Evolutionary conservation across 2,797 vertebrate genomes (phyloP).

Genomic region (Manis pentadactyla): DNA sequence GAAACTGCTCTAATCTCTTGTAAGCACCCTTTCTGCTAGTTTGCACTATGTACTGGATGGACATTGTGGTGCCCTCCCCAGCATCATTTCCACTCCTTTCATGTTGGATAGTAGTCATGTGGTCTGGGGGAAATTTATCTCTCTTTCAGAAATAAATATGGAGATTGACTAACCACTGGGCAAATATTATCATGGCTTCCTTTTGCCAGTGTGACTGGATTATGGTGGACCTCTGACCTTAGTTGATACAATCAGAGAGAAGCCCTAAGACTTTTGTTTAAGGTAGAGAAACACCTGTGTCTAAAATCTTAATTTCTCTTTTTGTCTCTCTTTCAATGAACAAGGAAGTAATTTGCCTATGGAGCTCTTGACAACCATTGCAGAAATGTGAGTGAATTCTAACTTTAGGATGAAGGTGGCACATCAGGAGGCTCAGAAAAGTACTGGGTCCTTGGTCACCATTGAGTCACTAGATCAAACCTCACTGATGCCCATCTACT

Average conservation of each 20-base stretch:
- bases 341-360: neutral
- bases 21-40: neutral
- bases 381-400: neutral
- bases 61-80: neutral
- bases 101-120: neutral
- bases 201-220: neutral
- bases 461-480: neutral
- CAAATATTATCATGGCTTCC: neutral
- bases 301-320: neutral
- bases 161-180: neutral
- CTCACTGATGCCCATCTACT: neutral
- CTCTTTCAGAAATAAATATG: neutral
- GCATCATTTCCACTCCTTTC: neutral
- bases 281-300: neutral
- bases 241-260: neutral
- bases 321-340: neutral
- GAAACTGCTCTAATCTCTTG: neutral
- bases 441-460: neutral
- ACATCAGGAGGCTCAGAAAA: neutral
- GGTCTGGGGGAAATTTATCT: neutral
- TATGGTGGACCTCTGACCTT: neutral
- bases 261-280: neutral
- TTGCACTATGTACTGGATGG: neutral
- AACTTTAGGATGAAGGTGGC: neutral
- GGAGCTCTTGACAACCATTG: neutral